Conservation (phyloP, 2,797 vertebrate species). For the Gouania willdenowi region DNA sequence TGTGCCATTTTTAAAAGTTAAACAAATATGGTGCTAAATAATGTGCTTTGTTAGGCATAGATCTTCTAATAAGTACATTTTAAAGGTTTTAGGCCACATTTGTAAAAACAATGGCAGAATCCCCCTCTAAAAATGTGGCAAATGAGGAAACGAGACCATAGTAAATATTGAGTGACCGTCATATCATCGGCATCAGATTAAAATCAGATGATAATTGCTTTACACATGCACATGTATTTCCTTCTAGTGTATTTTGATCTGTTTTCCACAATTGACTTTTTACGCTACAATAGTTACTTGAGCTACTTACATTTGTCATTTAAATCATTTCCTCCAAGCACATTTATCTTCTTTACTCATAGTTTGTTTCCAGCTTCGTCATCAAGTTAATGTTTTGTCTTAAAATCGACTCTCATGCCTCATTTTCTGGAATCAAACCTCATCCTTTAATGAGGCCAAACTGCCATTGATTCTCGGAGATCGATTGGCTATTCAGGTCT, state of each 20-base stretch:
- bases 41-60: no score
- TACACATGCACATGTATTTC: not conserved
- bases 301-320: no score
- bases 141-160: no score
- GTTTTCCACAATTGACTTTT: not conserved
- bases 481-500: conserved; percentile 28
- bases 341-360: no score
- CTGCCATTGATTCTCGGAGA: conserved; percentile 35
- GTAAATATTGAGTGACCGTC: no score
- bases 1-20: no score
- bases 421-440: conserved; percentile 30
- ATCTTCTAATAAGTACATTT: no score
- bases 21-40: no score
- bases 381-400: conserved; percentile 11
- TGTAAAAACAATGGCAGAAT: no score
- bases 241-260: not conserved
- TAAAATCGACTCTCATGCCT: conserved; percentile 10
- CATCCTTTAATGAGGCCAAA: conserved; percentile 19
- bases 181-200: not conserved
- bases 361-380: not conserved
- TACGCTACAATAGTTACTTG: no score
- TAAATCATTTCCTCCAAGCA: not conserved
- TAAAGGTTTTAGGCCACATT: no score
- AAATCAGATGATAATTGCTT: not conserved
- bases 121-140: no score